Percentiles rank a stretch among this genome's conserved stretches.
These are phyloP conservation scores for Atractosteus spatula DNA, from an alignment of 2,113 vertebrate species.

Conservation along the genomic window DNA sequence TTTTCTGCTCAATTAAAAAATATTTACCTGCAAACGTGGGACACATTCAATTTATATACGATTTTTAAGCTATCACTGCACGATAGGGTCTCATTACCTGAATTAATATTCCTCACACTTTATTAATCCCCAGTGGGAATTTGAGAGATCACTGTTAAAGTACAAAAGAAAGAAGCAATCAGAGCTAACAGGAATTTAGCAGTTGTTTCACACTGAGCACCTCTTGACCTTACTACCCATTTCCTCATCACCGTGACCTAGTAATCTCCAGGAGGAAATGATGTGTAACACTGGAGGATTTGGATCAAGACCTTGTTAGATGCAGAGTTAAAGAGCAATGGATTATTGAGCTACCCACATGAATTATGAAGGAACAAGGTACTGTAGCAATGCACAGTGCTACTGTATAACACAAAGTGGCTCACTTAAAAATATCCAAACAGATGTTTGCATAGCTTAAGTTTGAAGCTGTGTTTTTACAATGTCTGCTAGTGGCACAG, in stretches of 20 bases:
- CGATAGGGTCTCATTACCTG: conserved; percentile 40
- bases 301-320: conserved; percentile 50
- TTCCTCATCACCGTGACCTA: conserved; percentile 47
- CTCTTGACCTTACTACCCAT: conserved; percentile 63
- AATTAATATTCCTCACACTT: conserved; percentile 55
- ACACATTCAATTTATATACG: background rate
- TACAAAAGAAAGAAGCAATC: conserved; percentile 45
- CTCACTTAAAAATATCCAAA: too few relatives aligned
- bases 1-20: too few relatives aligned
- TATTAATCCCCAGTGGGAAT: conserved; percentile 48
- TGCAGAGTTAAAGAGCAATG: conserved; percentile 47
- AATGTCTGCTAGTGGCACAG: too few relatives aligned
- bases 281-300: conserved; percentile 52
- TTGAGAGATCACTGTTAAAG: conserved; percentile 53
- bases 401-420: background rate
- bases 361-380: conserved; percentile 32
- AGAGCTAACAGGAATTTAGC: conserved; percentile 51
- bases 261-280: conserved; percentile 58
- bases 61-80: conserved; percentile 26
- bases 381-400: background rate
- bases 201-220: conserved; percentile 53
- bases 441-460: too few relatives aligned
- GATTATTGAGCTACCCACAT: conserved; percentile 38
- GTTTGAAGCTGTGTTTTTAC: too few relatives aligned
- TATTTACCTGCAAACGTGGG: background rate